Conservation (phyloP, 2,113 vertebrate genomes). For the Piprites chloris region DNA sequence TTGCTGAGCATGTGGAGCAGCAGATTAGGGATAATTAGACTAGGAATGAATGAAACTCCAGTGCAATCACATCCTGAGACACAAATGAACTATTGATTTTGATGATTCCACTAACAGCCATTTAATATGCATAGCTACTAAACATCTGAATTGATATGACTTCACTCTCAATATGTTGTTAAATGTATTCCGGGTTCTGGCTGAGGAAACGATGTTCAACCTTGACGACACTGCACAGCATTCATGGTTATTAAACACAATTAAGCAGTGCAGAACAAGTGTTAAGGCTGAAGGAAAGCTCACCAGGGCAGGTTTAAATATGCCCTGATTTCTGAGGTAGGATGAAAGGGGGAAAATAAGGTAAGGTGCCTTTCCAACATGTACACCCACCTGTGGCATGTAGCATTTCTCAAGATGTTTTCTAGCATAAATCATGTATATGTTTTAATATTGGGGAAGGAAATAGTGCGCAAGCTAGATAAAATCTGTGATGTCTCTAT, state of each 20-base stretch:
- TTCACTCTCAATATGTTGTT: neutral
- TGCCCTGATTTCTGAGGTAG: neutral
- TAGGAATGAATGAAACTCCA: constrained; percentile 37
- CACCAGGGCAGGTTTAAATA: neutral
- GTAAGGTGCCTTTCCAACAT: neutral
- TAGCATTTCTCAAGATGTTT: neutral
- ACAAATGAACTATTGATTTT: constrained; percentile 72
- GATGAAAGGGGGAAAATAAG: neutral
- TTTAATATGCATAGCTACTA: constrained; percentile 63
- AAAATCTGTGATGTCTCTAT: neutral
- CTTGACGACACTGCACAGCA: neutral
- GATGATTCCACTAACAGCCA: constrained; percentile 63
- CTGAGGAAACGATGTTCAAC: neutral
- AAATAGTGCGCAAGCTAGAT: neutral
- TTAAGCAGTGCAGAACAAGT: neutral
- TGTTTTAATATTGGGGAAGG: neutral
- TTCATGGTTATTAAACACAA: neutral
- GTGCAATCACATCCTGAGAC: constrained; percentile 64
- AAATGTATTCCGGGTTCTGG: neutral
- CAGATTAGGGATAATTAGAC: constrained; percentile 67
- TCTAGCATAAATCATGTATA: neutral
- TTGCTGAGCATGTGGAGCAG: constrained; percentile 42
- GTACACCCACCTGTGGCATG: fast-evolving
- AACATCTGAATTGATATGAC: constrained; percentile 57
- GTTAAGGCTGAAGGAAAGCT: neutral